These are phyloP conservation scores for Drosophila melanogaster DNA, from an alignment of 1,140 invertebrate species.

Conservation along the genomic window DNA sequence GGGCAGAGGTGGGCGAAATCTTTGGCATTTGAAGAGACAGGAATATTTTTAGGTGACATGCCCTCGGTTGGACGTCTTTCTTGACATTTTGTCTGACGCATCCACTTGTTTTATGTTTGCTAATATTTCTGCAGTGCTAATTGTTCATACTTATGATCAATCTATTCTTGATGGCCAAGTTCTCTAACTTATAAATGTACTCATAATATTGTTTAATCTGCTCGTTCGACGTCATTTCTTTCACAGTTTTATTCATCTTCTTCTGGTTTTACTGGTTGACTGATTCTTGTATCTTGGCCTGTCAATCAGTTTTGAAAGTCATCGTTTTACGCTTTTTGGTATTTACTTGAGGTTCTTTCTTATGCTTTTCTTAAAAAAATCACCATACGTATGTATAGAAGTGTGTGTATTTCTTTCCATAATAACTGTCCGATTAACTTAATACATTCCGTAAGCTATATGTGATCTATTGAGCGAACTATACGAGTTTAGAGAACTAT, in stretches of 20 bases:
- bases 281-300: slow-evolving; percentile 57
- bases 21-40: slow-evolving; percentile 80
- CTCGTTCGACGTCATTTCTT: background rate
- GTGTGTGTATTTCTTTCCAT: slow-evolving; percentile 16
- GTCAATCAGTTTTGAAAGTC: slow-evolving; percentile 79
- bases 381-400: background rate
- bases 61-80: slow-evolving; percentile 77
- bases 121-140: slow-evolving; percentile 9
- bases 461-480: slow-evolving; percentile 47
- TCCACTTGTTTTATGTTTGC: slow-evolving; percentile 14
- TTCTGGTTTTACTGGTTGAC: slow-evolving; percentile 21
- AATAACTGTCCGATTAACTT: slow-evolving; percentile 28
- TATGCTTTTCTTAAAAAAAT: slow-evolving; percentile 1
- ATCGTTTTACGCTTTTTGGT: slow-evolving; percentile 55
- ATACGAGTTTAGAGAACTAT: slow-evolving; percentile 47
- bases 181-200: background rate
- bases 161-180: slow-evolving; percentile 1
- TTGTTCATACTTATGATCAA: slow-evolving; percentile 18
- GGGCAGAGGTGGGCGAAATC: slow-evolving; percentile 55
- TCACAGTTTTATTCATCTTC: slow-evolving; percentile 20
- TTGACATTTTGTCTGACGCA: slow-evolving; percentile 52
- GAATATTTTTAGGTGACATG: slow-evolving; percentile 84
- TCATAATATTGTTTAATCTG: background rate
- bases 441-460: slow-evolving; percentile 54
- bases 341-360: slow-evolving; percentile 24